Base-by-base conservation (phyloP, 2,113 vertebrate genomes). In the Nyctibius bracteatus region DNA sequence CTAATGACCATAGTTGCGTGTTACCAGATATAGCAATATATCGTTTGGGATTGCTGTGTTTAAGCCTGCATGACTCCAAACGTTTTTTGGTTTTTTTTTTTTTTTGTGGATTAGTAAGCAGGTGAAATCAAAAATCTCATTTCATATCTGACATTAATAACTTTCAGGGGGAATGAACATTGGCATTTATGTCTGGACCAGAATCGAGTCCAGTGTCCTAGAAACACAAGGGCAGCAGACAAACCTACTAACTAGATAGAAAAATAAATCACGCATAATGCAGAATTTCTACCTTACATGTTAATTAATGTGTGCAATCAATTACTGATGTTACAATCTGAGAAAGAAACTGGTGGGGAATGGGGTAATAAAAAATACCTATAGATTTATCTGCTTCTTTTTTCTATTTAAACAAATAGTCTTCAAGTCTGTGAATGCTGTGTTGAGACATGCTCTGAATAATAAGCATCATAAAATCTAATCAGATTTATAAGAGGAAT, bases 381-480 rank as follows among this genome's bases (percentile, higher is more conserved):
- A 99, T 99, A 98, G 98, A 99, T 99, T 99, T 99, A 99, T 99
- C 98, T 99, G 98, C 98, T 98, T 98, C 98, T 98, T 99, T 99
- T 98, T 99, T 98, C 98, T 98, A 98, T 99, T 99, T 99, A 99
- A 99, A 99, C 99, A 99, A 99, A 99, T 99, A 98, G 98, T 98
- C 98, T 98, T 98, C 98, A 98, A 98, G 98, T 98, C 98, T 98
- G 97, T 97, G 98, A 99, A 98, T 98, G 98, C 98, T 98, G 98
- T 98, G 98, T 98, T 98, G 98, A 98, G 99, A 99, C 99, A 99
- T 99, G 99, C 99, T 99, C 98, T 98, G 99, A 99, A 99, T 99
- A 99, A 99, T 99, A 99, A 99, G 99, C 99, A 99, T 99, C 99
- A 99, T 99, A 99, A 99, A 99, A 99, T 99, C 99, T 99, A 99